Evolutionary conservation across 2,797 vertebrate species (phyloP).

Genomic region (Cuniculus paca): DNA sequence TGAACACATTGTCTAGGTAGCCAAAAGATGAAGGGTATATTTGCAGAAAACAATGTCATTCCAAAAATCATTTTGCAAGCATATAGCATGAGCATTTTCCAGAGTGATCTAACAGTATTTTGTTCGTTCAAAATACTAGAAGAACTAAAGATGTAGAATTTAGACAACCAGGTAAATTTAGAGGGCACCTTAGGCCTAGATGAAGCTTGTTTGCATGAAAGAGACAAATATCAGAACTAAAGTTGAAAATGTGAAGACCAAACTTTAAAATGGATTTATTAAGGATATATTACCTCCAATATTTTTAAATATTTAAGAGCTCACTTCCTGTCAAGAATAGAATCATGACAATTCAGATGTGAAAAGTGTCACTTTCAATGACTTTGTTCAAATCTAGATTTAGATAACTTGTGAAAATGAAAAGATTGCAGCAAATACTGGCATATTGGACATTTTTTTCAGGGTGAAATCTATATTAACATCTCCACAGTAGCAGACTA

Average conservation of each 20-base stretch:
- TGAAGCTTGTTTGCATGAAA: conserved; percentile 58
- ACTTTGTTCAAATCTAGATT: conserved; percentile 66
- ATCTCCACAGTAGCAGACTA: neutral
- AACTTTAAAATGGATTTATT: conserved; percentile 61
- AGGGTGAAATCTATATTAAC: conserved; percentile 55
- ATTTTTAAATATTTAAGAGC: conserved; percentile 74
- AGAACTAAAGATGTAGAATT: conserved; percentile 53
- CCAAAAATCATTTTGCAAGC: conserved; percentile 59
- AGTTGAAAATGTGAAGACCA: conserved; percentile 62
- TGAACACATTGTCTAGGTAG: conserved; percentile 47
- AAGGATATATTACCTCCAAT: conserved; percentile 56
- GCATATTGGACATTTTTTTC: conserved; percentile 45
- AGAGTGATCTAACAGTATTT: conserved; percentile 52
- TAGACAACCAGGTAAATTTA: conserved; percentile 52
- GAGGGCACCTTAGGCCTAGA: conserved; percentile 31
- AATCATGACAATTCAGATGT: conserved; percentile 50
- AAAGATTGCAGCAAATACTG: conserved; percentile 60
- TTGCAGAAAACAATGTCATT: conserved; percentile 62
- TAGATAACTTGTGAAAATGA: conserved; percentile 67
- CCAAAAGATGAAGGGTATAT: conserved; percentile 63
- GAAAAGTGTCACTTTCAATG: conserved; percentile 67
- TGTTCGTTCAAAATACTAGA: conserved; percentile 44
- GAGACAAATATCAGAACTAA: conserved; percentile 53
- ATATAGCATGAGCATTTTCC: conserved; percentile 60
- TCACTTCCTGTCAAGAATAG: conserved; percentile 51